These are phyloP conservation scores for Mnemiopsis leidyi DNA, from an alignment of 37 sponge, comb jelly and placozoan genomes.

Conservation along the genomic window DNA sequence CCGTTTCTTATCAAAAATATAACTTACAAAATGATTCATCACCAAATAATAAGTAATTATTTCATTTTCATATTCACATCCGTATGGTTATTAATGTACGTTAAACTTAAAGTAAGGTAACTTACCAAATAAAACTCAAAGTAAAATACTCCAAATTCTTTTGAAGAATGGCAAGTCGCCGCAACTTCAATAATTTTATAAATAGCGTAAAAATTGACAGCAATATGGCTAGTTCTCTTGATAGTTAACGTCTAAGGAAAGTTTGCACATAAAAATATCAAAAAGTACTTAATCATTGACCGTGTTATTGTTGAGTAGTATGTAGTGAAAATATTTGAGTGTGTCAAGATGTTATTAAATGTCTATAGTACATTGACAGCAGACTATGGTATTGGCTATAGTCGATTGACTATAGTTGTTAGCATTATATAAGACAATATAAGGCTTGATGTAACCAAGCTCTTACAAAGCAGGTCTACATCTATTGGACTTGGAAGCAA, in stretches of 20 bases:
- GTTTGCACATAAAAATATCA: not conserved
- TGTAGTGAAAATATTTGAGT: too few relatives aligned
- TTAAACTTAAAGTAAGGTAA: not conserved
- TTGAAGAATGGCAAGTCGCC: not conserved
- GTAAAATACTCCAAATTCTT: not conserved
- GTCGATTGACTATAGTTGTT: too few relatives aligned
- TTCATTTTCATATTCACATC: not conserved
- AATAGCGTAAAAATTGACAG: not conserved
- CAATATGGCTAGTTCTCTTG: not conserved
- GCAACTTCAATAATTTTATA: not conserved
- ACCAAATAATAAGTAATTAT: conserved; percentile 24
- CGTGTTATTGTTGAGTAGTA: too few relatives aligned
- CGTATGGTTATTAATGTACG: not conserved
- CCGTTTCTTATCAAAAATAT: conserved; percentile 14
- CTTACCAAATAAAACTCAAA: not conserved
- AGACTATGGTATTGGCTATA: too few relatives aligned
- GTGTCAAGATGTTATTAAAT: too few relatives aligned
- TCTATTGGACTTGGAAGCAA: too few relatives aligned
- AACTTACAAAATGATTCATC: conserved; percentile 42
- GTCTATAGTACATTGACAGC: too few relatives aligned
- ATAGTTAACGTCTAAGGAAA: too few relatives aligned
- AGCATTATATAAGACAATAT: too few relatives aligned
- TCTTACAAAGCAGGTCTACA: too few relatives aligned
- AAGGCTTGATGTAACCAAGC: too few relatives aligned
- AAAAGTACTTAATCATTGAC: too few relatives aligned